Evolutionary conservation across 1,140 invertebrate genomes (phyloP).

Genomic region (Bombus confusus): DNA sequence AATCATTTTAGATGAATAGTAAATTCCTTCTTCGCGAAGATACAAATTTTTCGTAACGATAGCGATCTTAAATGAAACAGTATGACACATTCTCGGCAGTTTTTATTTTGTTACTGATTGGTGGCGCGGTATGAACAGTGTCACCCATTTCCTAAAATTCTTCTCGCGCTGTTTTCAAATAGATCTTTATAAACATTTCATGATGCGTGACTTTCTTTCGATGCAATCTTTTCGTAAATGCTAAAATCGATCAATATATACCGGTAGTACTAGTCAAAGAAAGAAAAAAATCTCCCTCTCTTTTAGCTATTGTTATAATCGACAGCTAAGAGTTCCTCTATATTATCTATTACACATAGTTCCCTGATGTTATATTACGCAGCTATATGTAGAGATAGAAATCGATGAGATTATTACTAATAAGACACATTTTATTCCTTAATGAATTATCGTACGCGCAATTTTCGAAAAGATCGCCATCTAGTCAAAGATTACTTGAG

Average conservation of each 20-base stretch:
- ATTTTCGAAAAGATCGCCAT: conserved; percentile 56
- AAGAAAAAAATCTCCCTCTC: background rate
- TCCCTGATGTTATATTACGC: conserved; percentile 43
- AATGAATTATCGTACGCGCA: conserved; percentile 36
- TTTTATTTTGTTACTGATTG: background rate
- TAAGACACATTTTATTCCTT: conserved; percentile 44
- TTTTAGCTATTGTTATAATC: conserved; percentile 46
- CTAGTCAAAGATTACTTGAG: conserved; percentile 47
- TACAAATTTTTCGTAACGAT: background rate
- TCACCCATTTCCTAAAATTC: conserved; percentile 27
- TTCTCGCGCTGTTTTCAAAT: conserved; percentile 29
- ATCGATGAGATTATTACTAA: conserved; percentile 51
- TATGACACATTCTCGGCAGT: background rate
- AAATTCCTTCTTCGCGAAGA: background rate
- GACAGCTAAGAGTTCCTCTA: conserved; percentile 45
- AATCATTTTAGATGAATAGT: background rate
- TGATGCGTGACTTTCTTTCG: conserved; percentile 34
- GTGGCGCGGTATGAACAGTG: background rate
- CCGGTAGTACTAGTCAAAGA: conserved; percentile 47
- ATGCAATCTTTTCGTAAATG: conserved; percentile 55
- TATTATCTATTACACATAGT: conserved; percentile 34
- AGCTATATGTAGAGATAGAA: conserved; percentile 44
- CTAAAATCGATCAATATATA: conserved; percentile 25
- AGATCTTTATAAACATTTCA: conserved; percentile 7
- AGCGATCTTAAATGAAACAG: background rate